Evolutionary conservation across 2,113 vertebrate genomes (phyloP), one percentile per base, ranked within the genome.

Genomic region (Oreochromis niloticus): DNA sequence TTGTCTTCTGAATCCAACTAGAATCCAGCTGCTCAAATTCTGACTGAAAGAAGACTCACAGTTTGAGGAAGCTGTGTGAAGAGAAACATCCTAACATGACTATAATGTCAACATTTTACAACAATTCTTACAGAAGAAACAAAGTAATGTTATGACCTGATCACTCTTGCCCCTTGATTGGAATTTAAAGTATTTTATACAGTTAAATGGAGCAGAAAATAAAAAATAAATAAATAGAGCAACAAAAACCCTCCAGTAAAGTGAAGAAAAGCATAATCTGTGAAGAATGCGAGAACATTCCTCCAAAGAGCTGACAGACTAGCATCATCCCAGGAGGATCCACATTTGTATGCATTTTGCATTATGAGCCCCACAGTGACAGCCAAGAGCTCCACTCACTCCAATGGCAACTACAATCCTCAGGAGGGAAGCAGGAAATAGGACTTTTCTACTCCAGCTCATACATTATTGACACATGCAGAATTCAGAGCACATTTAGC

Each of bases 121-220:
- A 12, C 48, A 48, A 75, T 24, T 55, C 54, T 55, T 55, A 55
- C 22, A 55, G 11, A 57, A 57, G 1, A 7, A 57, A 57, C 6
- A 14, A 30, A 1, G 13, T 27, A 27, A 27, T 14, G 13, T 27
- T 57, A 14, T 52, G 46, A 78, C 2, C 46, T 52, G 27, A 32
- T 8, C 46, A 50, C 17, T 1, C 11, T 32, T 52, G 17, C 14
- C 73, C 27, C 2, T 19, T 78, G 17, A 78, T 34, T 78, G 73
- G 46, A n/a, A 34, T 6, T 34, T 78, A 55, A 22, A 22, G 54
- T 3, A 32, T 52, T 78, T 78, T 32, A 0, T 2, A 78, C 3
- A 1, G 27, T 68, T 68, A 0, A 19, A 2, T 0, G 48, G 0
- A 75, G 68, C 41, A 48, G 27, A n/a, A 73, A 17, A 27, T 0